Percentiles rank a stretch among this genome's conserved stretches.
Conservation (phyloP, 2,797 vertebrate genomes). For the Arctocebus calabarensis region DNA sequence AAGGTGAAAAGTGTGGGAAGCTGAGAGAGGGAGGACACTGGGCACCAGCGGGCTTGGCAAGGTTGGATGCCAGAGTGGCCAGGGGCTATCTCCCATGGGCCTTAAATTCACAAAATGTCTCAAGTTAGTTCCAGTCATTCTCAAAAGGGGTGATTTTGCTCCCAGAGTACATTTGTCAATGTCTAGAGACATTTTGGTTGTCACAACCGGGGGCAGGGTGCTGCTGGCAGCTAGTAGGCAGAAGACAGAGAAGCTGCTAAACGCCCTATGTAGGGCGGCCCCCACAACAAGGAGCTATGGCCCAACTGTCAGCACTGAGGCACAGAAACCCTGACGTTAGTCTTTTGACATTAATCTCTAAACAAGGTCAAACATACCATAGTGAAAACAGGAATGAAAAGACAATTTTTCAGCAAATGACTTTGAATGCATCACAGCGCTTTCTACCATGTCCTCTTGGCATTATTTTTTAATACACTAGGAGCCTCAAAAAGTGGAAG, state of each 20-base stretch:
- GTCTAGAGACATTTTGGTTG: constrained; percentile 69
- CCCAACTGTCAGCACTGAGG: background rate
- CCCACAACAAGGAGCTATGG: background rate
- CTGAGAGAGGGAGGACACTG: background rate
- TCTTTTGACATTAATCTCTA: constrained; percentile 3
- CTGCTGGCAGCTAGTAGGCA: constrained; percentile 43
- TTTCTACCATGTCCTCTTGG: background rate
- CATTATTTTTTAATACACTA: background rate
- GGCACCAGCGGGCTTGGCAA: background rate
- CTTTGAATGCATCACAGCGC: background rate
- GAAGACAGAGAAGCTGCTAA: background rate
- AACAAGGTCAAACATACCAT: background rate
- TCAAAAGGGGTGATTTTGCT: background rate
- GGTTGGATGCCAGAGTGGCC: background rate
- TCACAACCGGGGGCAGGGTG: constrained; percentile 66
- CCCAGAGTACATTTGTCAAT: constrained; percentile 49
- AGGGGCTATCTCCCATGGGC: background rate
- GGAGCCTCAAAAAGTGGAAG: background rate
- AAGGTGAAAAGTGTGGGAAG: background rate
- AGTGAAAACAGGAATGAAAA: background rate
- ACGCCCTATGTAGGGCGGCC: background rate
- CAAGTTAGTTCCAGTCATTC: constrained; percentile 4
- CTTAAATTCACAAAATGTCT: background rate
- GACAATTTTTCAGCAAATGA: background rate
- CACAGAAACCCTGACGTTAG: background rate